phyloP scores from a whole-genome alignment of 2,797 vertebrate species.

The Taenioides sp. region DNA sequence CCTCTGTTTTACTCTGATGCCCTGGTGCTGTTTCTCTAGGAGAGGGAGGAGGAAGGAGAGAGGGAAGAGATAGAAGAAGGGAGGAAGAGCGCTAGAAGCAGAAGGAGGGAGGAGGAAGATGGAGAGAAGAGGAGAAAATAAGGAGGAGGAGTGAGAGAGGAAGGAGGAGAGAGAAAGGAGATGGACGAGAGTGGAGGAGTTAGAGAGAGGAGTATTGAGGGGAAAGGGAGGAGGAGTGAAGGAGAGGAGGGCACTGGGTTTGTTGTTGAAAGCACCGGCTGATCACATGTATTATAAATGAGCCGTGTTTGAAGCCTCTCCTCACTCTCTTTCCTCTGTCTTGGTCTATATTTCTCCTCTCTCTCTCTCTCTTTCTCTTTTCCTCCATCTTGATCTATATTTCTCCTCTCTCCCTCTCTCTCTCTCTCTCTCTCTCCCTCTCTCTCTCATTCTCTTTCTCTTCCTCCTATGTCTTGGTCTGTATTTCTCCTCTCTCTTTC shows the following conservation, averaged over 20 bases:
- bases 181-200: no score
- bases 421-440: no score
- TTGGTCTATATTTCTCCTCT: no score
- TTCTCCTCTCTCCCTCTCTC: no score
- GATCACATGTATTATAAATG: slow-evolving; percentile 60
- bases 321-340: no score
- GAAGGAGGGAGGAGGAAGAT: background rate
- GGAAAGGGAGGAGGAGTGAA: slow-evolving; percentile 20
- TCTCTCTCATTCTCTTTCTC: no score
- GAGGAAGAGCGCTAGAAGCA: background rate
- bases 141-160: slow-evolving; percentile 11
- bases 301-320: slow-evolving; percentile 47
- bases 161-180: background rate
- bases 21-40: slow-evolving; percentile 46
- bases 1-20: background rate
- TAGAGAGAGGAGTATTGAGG: background rate
- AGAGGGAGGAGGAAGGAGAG: background rate
- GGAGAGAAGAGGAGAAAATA: background rate
- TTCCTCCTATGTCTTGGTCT: no score
- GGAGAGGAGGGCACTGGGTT: slow-evolving; percentile 35
- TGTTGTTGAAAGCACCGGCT: slow-evolving; percentile 53
- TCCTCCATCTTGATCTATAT: no score
- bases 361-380: no score
- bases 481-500: no score
- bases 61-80: slow-evolving; percentile 21